These are phyloP conservation scores for Megathymus violae DNA, from an alignment of 1,140 invertebrate species.

Conservation along the genomic window DNA sequence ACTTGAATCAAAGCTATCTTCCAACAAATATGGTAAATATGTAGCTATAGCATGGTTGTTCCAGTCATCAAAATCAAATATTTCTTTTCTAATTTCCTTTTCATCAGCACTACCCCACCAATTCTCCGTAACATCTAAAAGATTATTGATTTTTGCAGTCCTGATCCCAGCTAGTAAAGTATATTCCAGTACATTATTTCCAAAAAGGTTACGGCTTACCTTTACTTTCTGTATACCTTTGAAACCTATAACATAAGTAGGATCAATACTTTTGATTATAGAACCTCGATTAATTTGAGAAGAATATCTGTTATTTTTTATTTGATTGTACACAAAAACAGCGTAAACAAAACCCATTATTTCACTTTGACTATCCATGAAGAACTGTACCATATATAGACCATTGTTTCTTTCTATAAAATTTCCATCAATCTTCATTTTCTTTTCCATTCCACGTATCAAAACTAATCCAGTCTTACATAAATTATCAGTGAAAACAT, in stretches of 20 bases:
- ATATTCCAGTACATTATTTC: conserved; percentile 94
- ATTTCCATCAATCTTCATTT: conserved; percentile 91
- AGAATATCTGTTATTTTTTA: conserved; percentile 88
- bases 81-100: conserved; percentile 89
- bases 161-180: conserved; percentile 96
- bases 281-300: conserved; percentile 62
- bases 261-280: conserved; percentile 82
- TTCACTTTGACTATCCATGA: conserved; percentile 96
- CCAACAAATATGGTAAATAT: conserved; percentile 94
- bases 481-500: conserved; percentile 93
- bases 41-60: conserved; percentile 97
- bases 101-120: conserved; percentile 96
- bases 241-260: conserved; percentile 94
- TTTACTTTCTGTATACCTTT: conserved; percentile 97
- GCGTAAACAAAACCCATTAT: conserved; percentile 93
- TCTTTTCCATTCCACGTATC: conserved; percentile 98
- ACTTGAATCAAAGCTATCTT: conserved; percentile 89
- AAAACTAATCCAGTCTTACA: conserved; percentile 93
- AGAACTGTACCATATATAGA: conserved; percentile 94
- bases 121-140: conserved; percentile 95
- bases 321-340: conserved; percentile 90
- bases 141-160: conserved; percentile 94
- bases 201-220: conserved; percentile 95
- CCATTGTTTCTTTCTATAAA: conserved; percentile 93
- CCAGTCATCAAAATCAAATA: conserved; percentile 99